These are phyloP conservation scores for Campoplex nolae DNA, from an alignment of 2,888 invertebrate genomes.

Conservation along the genomic window DNA sequence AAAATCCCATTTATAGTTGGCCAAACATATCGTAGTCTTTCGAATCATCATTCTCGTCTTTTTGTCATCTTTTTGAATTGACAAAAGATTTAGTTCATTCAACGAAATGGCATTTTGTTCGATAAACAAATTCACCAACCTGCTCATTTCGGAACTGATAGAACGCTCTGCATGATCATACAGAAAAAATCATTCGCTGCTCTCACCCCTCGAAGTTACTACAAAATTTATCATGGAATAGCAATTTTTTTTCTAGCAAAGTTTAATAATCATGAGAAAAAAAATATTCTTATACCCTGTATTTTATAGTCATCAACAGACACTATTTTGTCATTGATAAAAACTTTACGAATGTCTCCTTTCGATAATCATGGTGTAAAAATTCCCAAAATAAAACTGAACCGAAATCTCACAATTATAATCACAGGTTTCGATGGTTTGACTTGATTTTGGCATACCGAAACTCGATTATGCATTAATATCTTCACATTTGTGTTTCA, in stretches of 20 bases:
- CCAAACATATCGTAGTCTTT: too few relatives aligned
- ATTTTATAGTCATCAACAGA: too few relatives aligned
- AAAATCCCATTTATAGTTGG: neutral
- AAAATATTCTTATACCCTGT: too few relatives aligned
- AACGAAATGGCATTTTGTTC: too few relatives aligned
- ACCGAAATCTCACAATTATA: neutral
- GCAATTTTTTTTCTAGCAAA: neutral
- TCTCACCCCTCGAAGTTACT: neutral
- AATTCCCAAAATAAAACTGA: neutral
- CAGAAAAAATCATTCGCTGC: neutral
- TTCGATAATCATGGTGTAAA: neutral
- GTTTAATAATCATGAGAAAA: neutral
- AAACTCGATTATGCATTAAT: neutral
- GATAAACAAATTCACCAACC: neutral
- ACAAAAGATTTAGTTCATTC: too few relatives aligned
- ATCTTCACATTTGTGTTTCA: neutral
- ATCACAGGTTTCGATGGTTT: neutral
- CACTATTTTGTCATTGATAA: neutral
- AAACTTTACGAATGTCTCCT: neutral
- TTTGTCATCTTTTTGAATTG: neutral
- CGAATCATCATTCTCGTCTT: neutral
- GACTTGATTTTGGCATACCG: neutral
- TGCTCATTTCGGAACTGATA: neutral
- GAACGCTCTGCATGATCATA: neutral
- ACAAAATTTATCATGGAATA: neutral